Evolutionary conservation across 2,888 invertebrate genomes (phyloP).

Genomic region (Dicranocentrus wangi): DNA sequence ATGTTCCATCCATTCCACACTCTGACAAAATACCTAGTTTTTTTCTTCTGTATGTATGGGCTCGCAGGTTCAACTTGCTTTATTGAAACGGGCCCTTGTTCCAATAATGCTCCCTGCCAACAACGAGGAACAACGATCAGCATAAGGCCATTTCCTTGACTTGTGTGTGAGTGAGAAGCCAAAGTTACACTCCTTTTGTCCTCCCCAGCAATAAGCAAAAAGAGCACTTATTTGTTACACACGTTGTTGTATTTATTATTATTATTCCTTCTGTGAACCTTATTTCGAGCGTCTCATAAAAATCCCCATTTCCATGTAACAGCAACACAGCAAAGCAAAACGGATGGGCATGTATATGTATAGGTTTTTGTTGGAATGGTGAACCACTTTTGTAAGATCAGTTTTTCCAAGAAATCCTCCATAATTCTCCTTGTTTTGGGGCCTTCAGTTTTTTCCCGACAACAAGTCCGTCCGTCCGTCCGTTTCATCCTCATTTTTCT

Average conservation of each 20-base stretch:
- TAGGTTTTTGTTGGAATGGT: slow-evolving; percentile 43
- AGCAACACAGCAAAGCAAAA: too few relatives aligned
- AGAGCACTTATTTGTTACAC: slow-evolving; percentile 47
- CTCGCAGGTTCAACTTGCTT: background rate
- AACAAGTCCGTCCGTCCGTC: slow-evolving; percentile 32
- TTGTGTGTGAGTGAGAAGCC: slow-evolving; percentile 27
- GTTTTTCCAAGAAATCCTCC: slow-evolving; percentile 61
- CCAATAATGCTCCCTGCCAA: background rate
- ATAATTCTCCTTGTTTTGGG: slow-evolving; percentile 56
- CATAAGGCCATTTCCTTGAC: slow-evolving; percentile 46
- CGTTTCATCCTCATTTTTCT: background rate
- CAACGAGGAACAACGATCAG: background rate
- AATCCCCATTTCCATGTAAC: slow-evolving; percentile 42
- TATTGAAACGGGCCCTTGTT: background rate
- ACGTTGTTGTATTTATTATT: slow-evolving; percentile 47
- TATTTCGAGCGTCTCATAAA: slow-evolving; percentile 41
- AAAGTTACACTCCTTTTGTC: slow-evolving; percentile 40
- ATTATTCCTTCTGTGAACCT: slow-evolving; percentile 1
- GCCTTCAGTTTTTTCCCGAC: slow-evolving; percentile 61
- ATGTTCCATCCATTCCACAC: too few relatives aligned
- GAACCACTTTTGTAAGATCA: slow-evolving; percentile 54
- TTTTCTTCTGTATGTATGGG: background rate
- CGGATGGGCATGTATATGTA: slow-evolving; percentile 34
- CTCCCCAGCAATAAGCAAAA: slow-evolving; percentile 48
- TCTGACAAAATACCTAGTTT: background rate